These are phyloP conservation scores for Solenopsis invicta DNA, from an alignment of 1,140 invertebrate species.

Conservation along the genomic window DNA sequence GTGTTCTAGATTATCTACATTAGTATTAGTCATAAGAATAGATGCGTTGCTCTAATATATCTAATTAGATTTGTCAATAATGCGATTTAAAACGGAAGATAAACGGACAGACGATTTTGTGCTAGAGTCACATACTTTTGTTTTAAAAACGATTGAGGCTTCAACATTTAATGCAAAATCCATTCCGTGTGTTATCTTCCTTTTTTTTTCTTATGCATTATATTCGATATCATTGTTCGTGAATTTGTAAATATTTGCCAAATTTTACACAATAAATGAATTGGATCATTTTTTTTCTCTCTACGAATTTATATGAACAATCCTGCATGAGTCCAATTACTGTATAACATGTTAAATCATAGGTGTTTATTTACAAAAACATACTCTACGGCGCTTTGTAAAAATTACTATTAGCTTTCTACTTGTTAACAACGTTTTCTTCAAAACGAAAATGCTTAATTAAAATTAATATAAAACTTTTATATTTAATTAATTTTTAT, in stretches of 20 bases:
- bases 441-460: not conserved
- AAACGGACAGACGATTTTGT: not conserved
- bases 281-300: conserved; percentile 19
- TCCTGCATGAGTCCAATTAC: conserved; percentile 19
- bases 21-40: conserved; percentile 13
- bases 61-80: not conserved
- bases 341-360: not conserved
- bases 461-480: conserved; percentile 16
- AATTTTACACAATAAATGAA: conserved; percentile 58
- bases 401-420: not conserved
- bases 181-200: not conserved
- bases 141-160: not conserved
- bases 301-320: conserved; percentile 33
- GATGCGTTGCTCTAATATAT: not conserved
- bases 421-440: not conserved
- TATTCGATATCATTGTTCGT: not conserved
- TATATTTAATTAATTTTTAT: not conserved
- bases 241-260: conserved; percentile 34
- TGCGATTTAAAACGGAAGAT: not conserved
- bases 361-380: not conserved
- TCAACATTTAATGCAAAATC: not conserved
- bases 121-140: not conserved
- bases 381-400: conserved; percentile 6
- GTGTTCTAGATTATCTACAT: not conserved
- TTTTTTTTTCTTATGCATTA: conserved; percentile 20